phyloP scores from a whole-genome alignment of 2,113 vertebrate species.

The Neopipo cinnamomea region DNA sequence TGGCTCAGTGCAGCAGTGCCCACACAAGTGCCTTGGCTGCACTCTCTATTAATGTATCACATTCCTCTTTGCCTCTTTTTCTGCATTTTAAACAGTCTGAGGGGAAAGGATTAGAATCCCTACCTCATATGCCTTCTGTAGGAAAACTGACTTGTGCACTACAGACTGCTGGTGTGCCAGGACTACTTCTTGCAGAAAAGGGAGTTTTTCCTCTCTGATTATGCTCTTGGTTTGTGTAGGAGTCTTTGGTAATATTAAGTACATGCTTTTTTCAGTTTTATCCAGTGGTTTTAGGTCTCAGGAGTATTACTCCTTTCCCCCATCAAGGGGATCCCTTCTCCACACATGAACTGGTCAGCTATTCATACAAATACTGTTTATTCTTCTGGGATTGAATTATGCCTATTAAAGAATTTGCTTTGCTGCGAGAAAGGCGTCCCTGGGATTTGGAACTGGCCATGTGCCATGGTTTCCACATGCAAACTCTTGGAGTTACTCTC shows the following conservation, averaged over 20 bases:
- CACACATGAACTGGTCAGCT: constrained; percentile 36
- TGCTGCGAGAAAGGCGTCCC: not conserved
- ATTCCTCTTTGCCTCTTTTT: not conserved
- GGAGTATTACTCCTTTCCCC: not conserved
- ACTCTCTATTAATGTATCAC: not conserved
- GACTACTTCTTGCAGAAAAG: not conserved
- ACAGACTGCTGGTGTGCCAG: not conserved
- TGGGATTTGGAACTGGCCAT: constrained; percentile 40
- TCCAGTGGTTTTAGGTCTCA: constrained; percentile 24
- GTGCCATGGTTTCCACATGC: constrained; percentile 3
- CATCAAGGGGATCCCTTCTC: constrained; percentile 48
- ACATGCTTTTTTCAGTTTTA: not conserved
- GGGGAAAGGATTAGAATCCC: not conserved
- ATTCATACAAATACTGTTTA: constrained; percentile 48
- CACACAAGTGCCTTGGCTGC: not conserved
- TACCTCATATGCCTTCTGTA: not conserved
- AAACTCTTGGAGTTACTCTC: constrained; percentile 4
- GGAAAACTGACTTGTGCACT: not conserved
- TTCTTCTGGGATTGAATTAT: constrained; percentile 50
- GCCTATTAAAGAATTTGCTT: constrained; percentile 56
- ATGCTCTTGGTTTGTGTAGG: not conserved
- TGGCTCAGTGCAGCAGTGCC: not conserved
- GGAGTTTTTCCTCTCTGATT: not conserved
- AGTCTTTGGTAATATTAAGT: constrained; percentile 11
- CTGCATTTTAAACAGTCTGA: not conserved